Base-by-base conservation (phyloP, 2,888 invertebrate species). In the Cryptocheilus praepositus region DNA sequence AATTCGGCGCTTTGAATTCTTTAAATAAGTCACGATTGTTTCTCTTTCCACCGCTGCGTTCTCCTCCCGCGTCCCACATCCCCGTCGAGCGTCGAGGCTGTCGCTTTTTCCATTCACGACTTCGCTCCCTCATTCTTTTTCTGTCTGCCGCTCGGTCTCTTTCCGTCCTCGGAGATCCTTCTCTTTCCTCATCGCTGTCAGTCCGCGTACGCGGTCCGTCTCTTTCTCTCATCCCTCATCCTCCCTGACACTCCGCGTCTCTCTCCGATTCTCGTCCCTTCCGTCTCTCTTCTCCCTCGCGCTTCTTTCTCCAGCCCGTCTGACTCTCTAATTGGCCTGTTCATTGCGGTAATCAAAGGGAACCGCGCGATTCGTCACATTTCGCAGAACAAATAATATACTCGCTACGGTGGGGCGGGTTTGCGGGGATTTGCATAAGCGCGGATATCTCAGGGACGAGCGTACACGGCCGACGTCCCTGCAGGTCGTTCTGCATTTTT, bases 271-370 rank as follows among this genome's bases (percentile, higher is more conserved):
- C n/a, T n/a, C n/a, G n/a, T n/a, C n/a, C n/a, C n/a, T n/a, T n/a
- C n/a, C n/a, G n/a, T 66, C 46, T 18, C 18, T 54, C n/a, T 61
- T n/a, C 56, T 5, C 36, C 28, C 4, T 16, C 43, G 13, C 53
- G 36, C 61, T 45, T 19, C 19, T 19, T 49, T 11, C 36, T 64
- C 58, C 44, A 56, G 46, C 21, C 51, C 49, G 61, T 51, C 76
- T 58, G 66, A 55, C 59, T 64, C 69, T 75, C 81, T 85, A 85
- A 85, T 85, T 85, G 83, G 82, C 75, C 77, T 80, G 80, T 85
- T 85, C 82, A 81, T 85, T 82, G 80, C 78, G 70, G 67, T 81
- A 81, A 84, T 85, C 81, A 84, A 85, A 85, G 84, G 65, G 72
- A 70, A 60, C 57, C 62, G 69, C 71, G 63, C 72, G 78, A 82